Evolutionary conservation across 92 coral and sea anemone genomes (phyloP).

Genomic region (Palythoa heliodiscus): DNA sequence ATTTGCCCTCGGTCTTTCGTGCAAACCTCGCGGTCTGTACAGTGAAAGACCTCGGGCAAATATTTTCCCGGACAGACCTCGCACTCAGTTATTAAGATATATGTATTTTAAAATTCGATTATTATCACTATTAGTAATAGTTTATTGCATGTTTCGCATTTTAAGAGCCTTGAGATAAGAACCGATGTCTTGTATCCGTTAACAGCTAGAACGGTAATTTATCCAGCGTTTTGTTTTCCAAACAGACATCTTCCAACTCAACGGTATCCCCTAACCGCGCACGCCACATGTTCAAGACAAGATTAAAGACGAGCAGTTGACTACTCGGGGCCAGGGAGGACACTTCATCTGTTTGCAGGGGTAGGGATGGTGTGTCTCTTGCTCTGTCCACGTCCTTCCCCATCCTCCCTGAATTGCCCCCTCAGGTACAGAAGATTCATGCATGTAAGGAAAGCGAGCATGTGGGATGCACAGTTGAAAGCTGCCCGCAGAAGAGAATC

Average conservation of each 20-base stretch:
- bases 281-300: conserved; percentile 63
- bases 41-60: too few relatives aligned
- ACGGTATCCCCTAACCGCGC: conserved; percentile 54
- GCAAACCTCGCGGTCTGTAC: too few relatives aligned
- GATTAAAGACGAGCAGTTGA: conserved; percentile 81
- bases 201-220: background rate
- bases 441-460: conserved; percentile 53
- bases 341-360: conserved; percentile 38
- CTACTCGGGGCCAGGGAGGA: conserved; percentile 77
- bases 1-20: too few relatives aligned
- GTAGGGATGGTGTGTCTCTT: conserved; percentile 47
- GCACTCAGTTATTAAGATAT: too few relatives aligned
- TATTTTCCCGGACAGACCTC: too few relatives aligned
- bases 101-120: background rate
- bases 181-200: background rate
- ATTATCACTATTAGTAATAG: background rate
- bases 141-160: background rate
- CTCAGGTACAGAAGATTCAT: conserved; percentile 13
- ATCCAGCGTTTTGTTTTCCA: background rate
- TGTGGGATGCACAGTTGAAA: conserved; percentile 70
- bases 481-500: conserved; percentile 79
- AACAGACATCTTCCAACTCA: conserved; percentile 63
- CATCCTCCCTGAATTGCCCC: conserved; percentile 77
- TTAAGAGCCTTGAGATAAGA: background rate
- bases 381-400: conserved; percentile 54